Percentiles rank a stretch among this genome's conserved stretches.
phyloP scores from a whole-genome alignment of 2,888 invertebrate species.

The Drosophila diplacantha region DNA sequence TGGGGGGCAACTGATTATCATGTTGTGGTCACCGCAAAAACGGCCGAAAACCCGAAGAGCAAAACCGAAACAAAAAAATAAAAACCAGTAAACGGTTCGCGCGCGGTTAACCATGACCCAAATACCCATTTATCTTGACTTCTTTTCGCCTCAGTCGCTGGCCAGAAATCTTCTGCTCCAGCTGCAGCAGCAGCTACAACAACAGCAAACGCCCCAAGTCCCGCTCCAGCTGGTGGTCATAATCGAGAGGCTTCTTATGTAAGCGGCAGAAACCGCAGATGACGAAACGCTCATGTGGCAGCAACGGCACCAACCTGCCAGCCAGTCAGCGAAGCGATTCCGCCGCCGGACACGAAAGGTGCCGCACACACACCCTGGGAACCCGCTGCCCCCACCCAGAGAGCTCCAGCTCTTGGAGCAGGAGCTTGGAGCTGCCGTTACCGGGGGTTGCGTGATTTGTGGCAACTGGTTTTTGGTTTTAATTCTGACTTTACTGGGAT shows the following conservation, averaged over 20 bases:
- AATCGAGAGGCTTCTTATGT: conserved; percentile 20
- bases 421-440: conserved; percentile 2
- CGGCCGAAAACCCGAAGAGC: conserved; percentile 15
- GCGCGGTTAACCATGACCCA: conserved; percentile 68
- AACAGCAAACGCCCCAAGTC: conserved; percentile 15
- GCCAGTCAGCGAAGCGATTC: conserved; percentile 51
- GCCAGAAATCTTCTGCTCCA: conserved; percentile 61
- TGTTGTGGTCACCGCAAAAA: conserved; percentile 20
- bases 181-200: not conserved
- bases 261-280: conserved; percentile 34
- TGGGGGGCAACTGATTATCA: conserved; percentile 41
- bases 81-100: conserved; percentile 62
- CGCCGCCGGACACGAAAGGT: conserved; percentile 45
- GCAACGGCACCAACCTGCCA: conserved; percentile 29
- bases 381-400: conserved; percentile 24
- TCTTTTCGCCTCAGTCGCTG: conserved; percentile 42
- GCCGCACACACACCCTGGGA: conserved; percentile 47
- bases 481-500: conserved; percentile 19
- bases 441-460: conserved; percentile 27
- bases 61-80: conserved; percentile 3
- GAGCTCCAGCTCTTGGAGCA: conserved; percentile 1
- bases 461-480: conserved; percentile 13
- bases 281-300: conserved; percentile 50
- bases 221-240: conserved; percentile 32
- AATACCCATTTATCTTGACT: conserved; percentile 68